Percentiles rank a stretch among this genome's conserved stretches.
Conservation (phyloP, 1,140 invertebrate genomes). For the Macrotrachela quadricornifera region DNA sequence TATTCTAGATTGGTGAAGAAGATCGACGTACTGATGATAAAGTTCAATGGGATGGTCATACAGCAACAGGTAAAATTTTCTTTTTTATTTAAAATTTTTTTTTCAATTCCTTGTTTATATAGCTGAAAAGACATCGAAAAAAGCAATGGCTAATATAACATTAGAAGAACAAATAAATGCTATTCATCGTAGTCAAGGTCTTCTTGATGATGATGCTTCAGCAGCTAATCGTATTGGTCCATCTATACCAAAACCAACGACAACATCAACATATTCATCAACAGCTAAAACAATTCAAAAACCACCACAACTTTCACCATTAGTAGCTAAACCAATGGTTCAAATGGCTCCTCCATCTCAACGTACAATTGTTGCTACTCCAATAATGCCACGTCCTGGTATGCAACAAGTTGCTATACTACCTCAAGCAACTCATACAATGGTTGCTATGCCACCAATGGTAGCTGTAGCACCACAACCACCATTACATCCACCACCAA, state of each 20-base stretch:
- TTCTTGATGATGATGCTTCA: constrained; percentile 79
- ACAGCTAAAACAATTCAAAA: constrained; percentile 8
- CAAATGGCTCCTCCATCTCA: background rate
- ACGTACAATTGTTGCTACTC: background rate
- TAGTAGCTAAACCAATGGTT: background rate
- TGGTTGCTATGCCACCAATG: constrained; percentile 9
- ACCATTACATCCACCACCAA: constrained; percentile 12
- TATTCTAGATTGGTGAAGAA: constrained; percentile 58
- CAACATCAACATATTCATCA: background rate
- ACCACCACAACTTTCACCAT: constrained; percentile 14
- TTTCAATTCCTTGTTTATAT: constrained; percentile 7
- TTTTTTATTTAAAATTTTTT: too few relatives aligned
- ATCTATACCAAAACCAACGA: constrained; percentile 15
- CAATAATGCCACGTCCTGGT: background rate
- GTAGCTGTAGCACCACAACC: constrained; percentile 10
- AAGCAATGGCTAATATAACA: constrained; percentile 78
- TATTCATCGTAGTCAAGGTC: constrained; percentile 75
- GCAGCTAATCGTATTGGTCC: constrained; percentile 31
- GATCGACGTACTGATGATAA: constrained; percentile 51
- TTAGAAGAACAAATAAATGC: constrained; percentile 89
- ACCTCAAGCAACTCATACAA: background rate
- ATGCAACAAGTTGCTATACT: constrained; percentile 8
- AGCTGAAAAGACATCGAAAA: constrained; percentile 44
- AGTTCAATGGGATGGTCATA: constrained; percentile 95
- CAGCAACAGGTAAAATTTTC: constrained; percentile 43